phyloP scores from a whole-genome alignment of 30 jellyfish, hydroid and myxozoan species.

The Chrysaora quinquecirrha region DNA sequence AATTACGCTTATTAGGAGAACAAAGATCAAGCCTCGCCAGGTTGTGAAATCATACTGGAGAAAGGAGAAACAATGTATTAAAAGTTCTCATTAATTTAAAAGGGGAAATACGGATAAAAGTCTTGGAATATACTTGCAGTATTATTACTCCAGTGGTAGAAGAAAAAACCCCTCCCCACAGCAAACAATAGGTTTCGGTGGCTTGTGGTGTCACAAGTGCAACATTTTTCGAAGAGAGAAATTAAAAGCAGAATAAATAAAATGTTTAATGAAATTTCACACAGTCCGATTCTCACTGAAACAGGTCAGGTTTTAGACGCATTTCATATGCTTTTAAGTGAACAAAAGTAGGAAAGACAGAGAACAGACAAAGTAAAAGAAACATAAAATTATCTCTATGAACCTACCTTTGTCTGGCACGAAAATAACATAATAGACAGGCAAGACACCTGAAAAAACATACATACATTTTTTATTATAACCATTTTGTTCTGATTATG shows the following conservation, averaged over 20 bases:
- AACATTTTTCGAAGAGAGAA: too few relatives aligned
- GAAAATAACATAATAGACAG: conserved; percentile 79
- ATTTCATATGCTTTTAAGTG: too few relatives aligned
- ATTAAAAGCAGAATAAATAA: too few relatives aligned
- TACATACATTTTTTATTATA: too few relatives aligned
- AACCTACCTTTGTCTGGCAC: conserved; percentile 91
- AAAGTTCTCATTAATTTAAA: background rate
- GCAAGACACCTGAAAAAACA: conserved; percentile 54
- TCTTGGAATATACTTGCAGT: too few relatives aligned
- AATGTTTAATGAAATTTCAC: background rate
- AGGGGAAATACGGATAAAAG: background rate
- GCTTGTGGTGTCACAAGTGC: too few relatives aligned
- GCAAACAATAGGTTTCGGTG: too few relatives aligned
- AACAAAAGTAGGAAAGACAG: background rate
- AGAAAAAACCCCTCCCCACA: too few relatives aligned
- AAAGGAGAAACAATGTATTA: background rate
- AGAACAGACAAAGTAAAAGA: background rate
- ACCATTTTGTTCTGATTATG: background rate
- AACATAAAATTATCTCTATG: background rate
- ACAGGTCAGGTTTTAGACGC: too few relatives aligned
- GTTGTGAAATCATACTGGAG: conserved; percentile 91
- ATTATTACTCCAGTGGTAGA: too few relatives aligned
- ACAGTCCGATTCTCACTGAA: too few relatives aligned
- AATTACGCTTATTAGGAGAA: conserved; percentile 37
- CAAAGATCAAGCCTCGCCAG: conserved; percentile 84